Percentiles rank a stretch among this genome's conserved stretches.
Evolutionary conservation across 2,797 vertebrate species (phyloP).

Genomic region (Corythornis leucogaster): DNA sequence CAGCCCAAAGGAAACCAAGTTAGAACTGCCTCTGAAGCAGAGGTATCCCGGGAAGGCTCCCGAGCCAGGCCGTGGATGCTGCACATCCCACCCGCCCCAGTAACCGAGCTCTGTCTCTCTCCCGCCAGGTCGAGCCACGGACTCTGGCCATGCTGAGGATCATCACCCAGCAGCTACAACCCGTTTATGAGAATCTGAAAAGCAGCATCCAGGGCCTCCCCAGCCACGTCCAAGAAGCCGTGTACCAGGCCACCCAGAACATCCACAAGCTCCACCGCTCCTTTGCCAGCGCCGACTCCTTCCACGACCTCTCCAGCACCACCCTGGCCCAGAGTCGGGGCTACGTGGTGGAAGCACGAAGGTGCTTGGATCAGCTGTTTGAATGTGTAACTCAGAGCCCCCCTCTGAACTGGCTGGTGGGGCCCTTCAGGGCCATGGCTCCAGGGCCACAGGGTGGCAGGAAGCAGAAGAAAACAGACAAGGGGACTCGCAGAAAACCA

Average conservation of each 20-base stretch:
- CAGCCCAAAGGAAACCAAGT: constrained; percentile 27
- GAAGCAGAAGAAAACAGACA: background rate
- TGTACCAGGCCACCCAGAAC: constrained; percentile 76
- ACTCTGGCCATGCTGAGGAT: constrained; percentile 85
- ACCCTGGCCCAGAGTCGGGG: constrained; percentile 82
- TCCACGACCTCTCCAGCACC: constrained; percentile 81
- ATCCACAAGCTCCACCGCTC: constrained; percentile 85
- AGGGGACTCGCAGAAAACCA: background rate
- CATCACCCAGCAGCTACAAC: constrained; percentile 71
- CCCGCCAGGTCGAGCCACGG: constrained; percentile 82
- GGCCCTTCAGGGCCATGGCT: constrained; percentile 85
- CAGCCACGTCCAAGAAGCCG: constrained; percentile 66
- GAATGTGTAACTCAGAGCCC: constrained; percentile 85
- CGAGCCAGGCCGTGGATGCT: background rate
- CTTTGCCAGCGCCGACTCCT: constrained; percentile 76
- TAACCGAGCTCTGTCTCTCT: constrained; percentile 1
- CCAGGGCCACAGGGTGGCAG: background rate
- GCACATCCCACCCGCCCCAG: background rate
- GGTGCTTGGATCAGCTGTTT: constrained; percentile 86
- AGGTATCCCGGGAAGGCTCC: constrained; percentile 36
- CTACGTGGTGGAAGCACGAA: constrained; percentile 56
- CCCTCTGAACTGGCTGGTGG: constrained; percentile 92
- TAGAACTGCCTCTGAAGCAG: background rate
- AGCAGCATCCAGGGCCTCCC: constrained; percentile 76
- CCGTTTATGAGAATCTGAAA: constrained; percentile 44